A percentile compares a stretch with the other conserved stretches of the same genome.
phyloP scores from a whole-genome alignment of 2,888 invertebrate species.

The Coelopa pilipes region DNA sequence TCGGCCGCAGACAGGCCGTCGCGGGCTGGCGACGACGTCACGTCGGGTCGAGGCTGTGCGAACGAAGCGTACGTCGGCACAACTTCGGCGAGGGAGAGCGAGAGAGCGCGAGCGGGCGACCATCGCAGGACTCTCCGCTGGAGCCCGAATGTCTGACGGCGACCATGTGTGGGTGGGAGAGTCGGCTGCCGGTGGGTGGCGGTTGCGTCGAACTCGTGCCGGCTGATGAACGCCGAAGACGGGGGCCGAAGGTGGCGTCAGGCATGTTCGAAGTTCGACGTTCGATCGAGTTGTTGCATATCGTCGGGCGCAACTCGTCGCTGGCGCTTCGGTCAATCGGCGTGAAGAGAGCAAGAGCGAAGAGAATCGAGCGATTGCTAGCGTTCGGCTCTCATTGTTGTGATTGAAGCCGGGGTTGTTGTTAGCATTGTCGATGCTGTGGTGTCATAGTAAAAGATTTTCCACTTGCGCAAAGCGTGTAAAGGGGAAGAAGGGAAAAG shows the following conservation, averaged over 20 bases:
- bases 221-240: neutral
- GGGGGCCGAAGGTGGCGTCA: neutral
- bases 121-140: conserved; percentile 14
- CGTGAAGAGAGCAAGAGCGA: neutral
- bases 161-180: conserved; percentile 5
- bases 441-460: neutral
- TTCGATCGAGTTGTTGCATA: conserved; percentile 23
- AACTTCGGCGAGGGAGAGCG: neutral
- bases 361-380: neutral
- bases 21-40: conserved; percentile 6
- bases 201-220: neutral
- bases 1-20: conserved; percentile 2
- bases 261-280: conserved; percentile 9
- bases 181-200: neutral
- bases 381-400: neutral
- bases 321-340: too few species aligned
- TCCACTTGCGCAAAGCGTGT: conserved; percentile 5
- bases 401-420: neutral
- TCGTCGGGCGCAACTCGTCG: neutral
- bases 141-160: conserved; percentile 27
- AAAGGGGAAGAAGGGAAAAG: conserved; percentile 2
- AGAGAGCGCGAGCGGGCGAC: conserved; percentile 1
- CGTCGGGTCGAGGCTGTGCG: too few species aligned
- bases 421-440: neutral
- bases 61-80: conserved; percentile 21